phyloP scores from a whole-genome alignment of 2,797 vertebrate genomes.

The Leptatherina wallacei region DNA sequence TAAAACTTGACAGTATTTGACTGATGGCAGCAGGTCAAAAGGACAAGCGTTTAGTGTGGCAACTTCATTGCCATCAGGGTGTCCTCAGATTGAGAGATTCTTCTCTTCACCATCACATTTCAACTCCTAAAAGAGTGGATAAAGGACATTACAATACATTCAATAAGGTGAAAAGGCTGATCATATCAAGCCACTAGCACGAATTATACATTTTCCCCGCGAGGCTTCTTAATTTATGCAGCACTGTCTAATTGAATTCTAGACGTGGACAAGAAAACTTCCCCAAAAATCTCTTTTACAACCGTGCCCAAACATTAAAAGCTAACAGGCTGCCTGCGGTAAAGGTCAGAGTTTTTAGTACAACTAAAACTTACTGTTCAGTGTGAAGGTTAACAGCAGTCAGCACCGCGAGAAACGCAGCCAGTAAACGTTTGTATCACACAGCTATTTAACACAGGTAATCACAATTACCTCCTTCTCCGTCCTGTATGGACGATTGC shows the following conservation, averaged over 20 bases:
- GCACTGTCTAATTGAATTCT: not conserved
- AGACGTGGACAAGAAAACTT: conserved; percentile 5
- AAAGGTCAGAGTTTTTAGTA: not conserved
- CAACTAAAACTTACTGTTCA: conserved; percentile 21
- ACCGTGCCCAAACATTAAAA: conserved; percentile 16
- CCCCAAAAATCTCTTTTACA: not conserved
- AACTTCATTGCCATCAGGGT: conserved; percentile 34
- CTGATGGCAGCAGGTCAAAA: conserved; percentile 29
- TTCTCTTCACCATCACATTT: conserved; percentile 18
- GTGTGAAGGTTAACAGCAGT: not conserved
- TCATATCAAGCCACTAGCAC: not conserved
- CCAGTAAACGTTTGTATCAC: not conserved
- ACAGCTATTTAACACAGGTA: conserved; percentile 24
- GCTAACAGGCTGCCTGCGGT: not conserved
- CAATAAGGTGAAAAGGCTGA: conserved; percentile 5
- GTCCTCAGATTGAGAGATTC: conserved; percentile 5
- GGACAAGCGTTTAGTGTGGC: conserved; percentile 22
- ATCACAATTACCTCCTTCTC: conserved; percentile 39
- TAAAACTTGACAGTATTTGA: conserved; percentile 27
- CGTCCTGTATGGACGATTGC: not conserved
- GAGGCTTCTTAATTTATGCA: not conserved
- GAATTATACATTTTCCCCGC: not conserved
- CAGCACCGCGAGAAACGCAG: not conserved
- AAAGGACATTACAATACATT: conserved; percentile 1
- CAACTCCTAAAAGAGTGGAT: conserved; percentile 46